Percentiles rank a stretch among this genome's conserved stretches.
These are phyloP conservation scores for Bolinopsis microptera DNA, from an alignment of 37 sponge, comb jelly and placozoan genomes.

Conservation along the genomic window DNA sequence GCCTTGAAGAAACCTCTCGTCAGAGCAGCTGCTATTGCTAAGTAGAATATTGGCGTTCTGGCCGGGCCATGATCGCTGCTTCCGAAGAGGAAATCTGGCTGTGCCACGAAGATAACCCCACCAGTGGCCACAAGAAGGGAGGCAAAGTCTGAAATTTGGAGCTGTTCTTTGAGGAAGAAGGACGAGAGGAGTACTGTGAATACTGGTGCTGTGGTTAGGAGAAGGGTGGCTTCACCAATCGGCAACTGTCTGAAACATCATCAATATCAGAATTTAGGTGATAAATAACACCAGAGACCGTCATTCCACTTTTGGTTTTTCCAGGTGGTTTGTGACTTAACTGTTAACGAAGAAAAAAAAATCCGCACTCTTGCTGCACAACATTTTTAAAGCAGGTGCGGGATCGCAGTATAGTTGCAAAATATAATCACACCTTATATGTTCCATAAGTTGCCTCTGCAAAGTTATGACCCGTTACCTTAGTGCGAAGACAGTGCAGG, in stretches of 20 bases:
- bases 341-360: too few species aligned
- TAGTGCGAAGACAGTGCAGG: slow-evolving; percentile 50
- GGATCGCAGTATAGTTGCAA: too few species aligned
- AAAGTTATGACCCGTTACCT: too few species aligned
- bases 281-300: too few species aligned
- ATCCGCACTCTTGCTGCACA: too few species aligned
- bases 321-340: too few species aligned
- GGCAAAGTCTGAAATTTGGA: not conserved
- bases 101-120: slow-evolving; percentile 13
- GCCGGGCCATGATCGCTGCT: not conserved
- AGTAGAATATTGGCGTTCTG: not conserved
- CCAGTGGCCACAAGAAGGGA: not conserved
- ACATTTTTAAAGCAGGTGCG: too few species aligned
- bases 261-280: too few species aligned
- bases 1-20: slow-evolving; percentile 35
- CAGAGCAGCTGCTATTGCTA: not conserved
- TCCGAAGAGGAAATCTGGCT: slow-evolving; percentile 25
- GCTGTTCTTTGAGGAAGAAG: not conserved
- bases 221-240: slow-evolving; percentile 26
- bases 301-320: too few species aligned
- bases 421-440: too few species aligned
- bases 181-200: slow-evolving; percentile 23
- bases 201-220: slow-evolving; percentile 25
- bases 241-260: not conserved
- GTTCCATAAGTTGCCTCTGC: too few species aligned